These are phyloP conservation scores for Hypselothyrea guttata DNA, from an alignment of 2,888 invertebrate genomes.

Conservation along the genomic window DNA sequence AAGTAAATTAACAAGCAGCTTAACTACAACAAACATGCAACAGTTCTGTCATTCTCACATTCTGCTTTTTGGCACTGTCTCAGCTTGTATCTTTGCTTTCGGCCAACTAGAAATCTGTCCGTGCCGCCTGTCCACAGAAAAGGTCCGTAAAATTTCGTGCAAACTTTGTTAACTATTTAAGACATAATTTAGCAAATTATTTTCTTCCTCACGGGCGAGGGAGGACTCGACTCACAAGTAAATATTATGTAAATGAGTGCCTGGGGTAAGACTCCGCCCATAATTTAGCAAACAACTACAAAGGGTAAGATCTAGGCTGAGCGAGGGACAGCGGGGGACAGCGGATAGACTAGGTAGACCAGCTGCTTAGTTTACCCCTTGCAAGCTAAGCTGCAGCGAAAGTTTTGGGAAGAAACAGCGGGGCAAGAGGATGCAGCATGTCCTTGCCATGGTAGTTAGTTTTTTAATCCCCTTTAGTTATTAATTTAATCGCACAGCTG, in stretches of 20 bases:
- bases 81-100: slow-evolving; percentile 13
- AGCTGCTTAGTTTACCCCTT: slow-evolving; percentile 44
- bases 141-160: slow-evolving; percentile 53
- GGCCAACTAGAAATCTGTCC: slow-evolving; percentile 14
- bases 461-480: slow-evolving; percentile 75
- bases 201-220: slow-evolving; percentile 56
- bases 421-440: slow-evolving; percentile 47
- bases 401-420: slow-evolving; percentile 36
- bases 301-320: not conserved
- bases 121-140: slow-evolving; percentile 28
- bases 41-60: too few species aligned
- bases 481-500: slow-evolving; percentile 77
- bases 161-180: slow-evolving; percentile 75
- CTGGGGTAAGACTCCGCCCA: slow-evolving; percentile 34
- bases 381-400: slow-evolving; percentile 36
- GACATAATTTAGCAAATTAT: slow-evolving; percentile 76
- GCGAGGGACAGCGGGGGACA: not conserved
- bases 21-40: slow-evolving; percentile 38
- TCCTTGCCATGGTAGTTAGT: slow-evolving; percentile 65
- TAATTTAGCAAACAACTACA: slow-evolving; percentile 12
- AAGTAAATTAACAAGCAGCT: slow-evolving; percentile 54
- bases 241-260: slow-evolving; percentile 75
- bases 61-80: too few species aligned
- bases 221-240: slow-evolving; percentile 52
- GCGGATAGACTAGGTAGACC: slow-evolving; percentile 4